Evolutionary conservation across 1,140 invertebrate genomes (phyloP).

Genomic region (Tetragnatha versicolor): DNA sequence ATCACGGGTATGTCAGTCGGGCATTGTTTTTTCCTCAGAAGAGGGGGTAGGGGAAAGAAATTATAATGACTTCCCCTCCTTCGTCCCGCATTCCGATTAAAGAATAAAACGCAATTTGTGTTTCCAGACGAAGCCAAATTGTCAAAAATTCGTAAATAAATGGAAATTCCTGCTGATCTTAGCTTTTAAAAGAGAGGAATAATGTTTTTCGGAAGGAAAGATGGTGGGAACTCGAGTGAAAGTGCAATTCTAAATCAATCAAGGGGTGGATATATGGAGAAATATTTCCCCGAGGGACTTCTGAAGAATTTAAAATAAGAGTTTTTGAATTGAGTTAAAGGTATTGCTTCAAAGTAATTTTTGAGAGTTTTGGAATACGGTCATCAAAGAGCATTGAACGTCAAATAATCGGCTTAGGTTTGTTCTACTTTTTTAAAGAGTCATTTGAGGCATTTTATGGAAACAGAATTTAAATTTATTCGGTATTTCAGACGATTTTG

Average conservation of each 20-base stretch:
- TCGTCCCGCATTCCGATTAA: constrained; percentile 15
- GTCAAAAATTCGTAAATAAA: constrained; percentile 31
- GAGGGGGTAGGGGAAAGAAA: background rate
- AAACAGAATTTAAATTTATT: too few relatives aligned
- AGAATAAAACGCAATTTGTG: constrained; percentile 34
- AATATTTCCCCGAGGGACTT: background rate
- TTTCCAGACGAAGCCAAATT: constrained; percentile 22
- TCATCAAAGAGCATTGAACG: too few relatives aligned
- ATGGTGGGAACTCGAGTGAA: background rate
- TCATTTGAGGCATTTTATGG: too few relatives aligned
- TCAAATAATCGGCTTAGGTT: too few relatives aligned
- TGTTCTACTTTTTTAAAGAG: too few relatives aligned
- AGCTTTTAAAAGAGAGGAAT: background rate
- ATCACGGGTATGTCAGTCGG: constrained; percentile 6
- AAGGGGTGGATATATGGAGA: background rate
- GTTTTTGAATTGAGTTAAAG: constrained; percentile 4
- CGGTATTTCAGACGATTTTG: too few relatives aligned
- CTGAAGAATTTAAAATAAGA: background rate
- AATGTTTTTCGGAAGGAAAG: constrained; percentile 17
- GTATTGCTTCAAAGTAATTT: too few relatives aligned
- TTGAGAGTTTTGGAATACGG: too few relatives aligned
- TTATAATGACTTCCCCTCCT: constrained; percentile 18
- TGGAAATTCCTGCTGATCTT: constrained; percentile 13
- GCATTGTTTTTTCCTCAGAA: background rate
- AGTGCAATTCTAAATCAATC: constrained; percentile 17